Evolutionary conservation across 2,888 invertebrate species (phyloP).

Genomic region (Rhodophaea formosa): DNA sequence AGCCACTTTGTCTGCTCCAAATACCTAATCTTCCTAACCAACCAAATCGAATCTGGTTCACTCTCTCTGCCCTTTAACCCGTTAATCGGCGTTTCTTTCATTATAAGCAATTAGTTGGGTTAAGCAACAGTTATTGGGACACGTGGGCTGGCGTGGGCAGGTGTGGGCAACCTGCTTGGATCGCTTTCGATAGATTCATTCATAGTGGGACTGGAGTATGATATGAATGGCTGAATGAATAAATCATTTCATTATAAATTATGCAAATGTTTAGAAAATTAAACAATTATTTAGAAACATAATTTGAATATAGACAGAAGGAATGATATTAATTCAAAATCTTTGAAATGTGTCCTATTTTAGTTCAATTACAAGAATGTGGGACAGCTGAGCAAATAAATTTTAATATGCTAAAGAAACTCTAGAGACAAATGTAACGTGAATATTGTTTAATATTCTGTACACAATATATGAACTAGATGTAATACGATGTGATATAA

Average conservation of each 20-base stretch:
- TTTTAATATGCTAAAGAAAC: background rate
- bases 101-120: constrained; percentile 20
- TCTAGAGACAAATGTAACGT: too few relatives aligned
- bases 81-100: constrained; percentile 13
- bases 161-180: constrained; percentile 11
- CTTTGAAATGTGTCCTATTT: background rate
- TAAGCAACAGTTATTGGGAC: constrained; percentile 25
- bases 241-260: background rate
- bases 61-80: constrained; percentile 18
- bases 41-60: constrained; percentile 17
- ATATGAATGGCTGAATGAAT: constrained; percentile 11
- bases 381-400: background rate
- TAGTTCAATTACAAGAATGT: background rate
- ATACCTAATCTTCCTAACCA: constrained; percentile 4
- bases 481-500: too few relatives aligned
- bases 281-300: background rate
- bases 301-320: background rate
- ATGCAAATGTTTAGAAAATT: background rate
- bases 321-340: too few relatives aligned
- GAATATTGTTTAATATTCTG: too few relatives aligned
- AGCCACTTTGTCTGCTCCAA: background rate
- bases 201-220: constrained; percentile 10
- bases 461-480: too few relatives aligned
- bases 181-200: constrained; percentile 7
- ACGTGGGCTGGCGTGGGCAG: constrained; percentile 32